These are phyloP conservation scores for Mamestra configurata DNA, from an alignment of 1,140 invertebrate genomes.

Conservation along the genomic window DNA sequence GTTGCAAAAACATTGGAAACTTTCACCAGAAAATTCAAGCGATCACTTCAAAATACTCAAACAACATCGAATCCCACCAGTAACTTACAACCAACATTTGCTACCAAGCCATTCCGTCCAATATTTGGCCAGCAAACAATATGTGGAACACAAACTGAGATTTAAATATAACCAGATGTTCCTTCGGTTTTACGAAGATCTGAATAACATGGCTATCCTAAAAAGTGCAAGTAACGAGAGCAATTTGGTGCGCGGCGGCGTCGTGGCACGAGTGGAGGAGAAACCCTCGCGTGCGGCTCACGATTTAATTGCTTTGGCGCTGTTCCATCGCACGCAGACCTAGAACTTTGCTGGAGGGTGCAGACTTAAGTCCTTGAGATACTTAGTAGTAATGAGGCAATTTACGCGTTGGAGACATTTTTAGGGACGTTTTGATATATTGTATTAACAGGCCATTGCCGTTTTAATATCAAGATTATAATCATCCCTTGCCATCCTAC, in stretches of 20 bases:
- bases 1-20: background rate
- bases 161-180: constrained; percentile 44
- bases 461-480: too few relatives aligned
- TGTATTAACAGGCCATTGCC: too few relatives aligned
- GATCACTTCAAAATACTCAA: background rate
- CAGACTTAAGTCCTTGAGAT: constrained; percentile 26
- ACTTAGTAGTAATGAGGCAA: constrained; percentile 30
- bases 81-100: background rate
- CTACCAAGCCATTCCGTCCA: background rate
- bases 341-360: constrained; percentile 51
- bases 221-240: constrained; percentile 71
- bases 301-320: constrained; percentile 83
- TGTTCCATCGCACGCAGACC: constrained; percentile 67
- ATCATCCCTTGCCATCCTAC: too few relatives aligned
- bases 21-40: background rate
- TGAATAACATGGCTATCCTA: constrained; percentile 43
- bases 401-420: background rate
- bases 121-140: constrained; percentile 18
- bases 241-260: constrained; percentile 61
- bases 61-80: background rate
- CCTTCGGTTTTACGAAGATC: constrained; percentile 17
- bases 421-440: background rate
- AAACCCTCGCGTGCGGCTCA: constrained; percentile 67
- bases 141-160: background rate
- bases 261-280: constrained; percentile 53